phyloP scores from a whole-genome alignment of 2,888 invertebrate genomes.

The Rhopalosiphum nymphaeae region DNA sequence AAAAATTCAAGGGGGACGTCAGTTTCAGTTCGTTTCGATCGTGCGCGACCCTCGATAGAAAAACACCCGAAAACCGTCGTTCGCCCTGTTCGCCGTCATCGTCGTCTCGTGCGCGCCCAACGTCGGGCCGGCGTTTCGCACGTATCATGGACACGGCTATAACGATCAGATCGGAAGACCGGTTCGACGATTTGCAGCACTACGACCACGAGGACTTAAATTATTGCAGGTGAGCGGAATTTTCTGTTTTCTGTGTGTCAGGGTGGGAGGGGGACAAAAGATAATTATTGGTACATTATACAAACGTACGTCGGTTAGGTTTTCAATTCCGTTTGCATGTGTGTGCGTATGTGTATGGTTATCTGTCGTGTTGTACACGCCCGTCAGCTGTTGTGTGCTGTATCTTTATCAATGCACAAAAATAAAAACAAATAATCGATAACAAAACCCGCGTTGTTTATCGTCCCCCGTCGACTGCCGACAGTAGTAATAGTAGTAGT shows the following conservation, averaged over 20 bases:
- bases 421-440: constrained; percentile 12
- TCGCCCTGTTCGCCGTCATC: background rate
- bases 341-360: background rate
- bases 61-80: too few species aligned
- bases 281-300: background rate
- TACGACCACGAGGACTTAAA: constrained; percentile 68
- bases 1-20: background rate
- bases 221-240: constrained; percentile 56
- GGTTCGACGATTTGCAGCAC: constrained; percentile 68
- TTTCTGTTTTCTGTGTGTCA: background rate
- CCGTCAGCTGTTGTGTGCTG: constrained; percentile 58
- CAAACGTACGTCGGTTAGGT: background rate
- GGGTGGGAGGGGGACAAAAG: background rate
- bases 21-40: background rate
- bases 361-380: constrained; percentile 7
- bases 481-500: background rate
- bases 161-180: constrained; percentile 68
- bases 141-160: constrained; percentile 60
- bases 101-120: background rate
- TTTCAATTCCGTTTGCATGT: background rate
- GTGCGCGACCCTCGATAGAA: background rate
- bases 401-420: constrained; percentile 15
- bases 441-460: background rate
- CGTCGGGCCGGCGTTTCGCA: background rate
- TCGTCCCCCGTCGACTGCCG: background rate